phyloP scores from a whole-genome alignment of 2,797 vertebrate genomes.

The Mormyrops boulengeri region DNA sequence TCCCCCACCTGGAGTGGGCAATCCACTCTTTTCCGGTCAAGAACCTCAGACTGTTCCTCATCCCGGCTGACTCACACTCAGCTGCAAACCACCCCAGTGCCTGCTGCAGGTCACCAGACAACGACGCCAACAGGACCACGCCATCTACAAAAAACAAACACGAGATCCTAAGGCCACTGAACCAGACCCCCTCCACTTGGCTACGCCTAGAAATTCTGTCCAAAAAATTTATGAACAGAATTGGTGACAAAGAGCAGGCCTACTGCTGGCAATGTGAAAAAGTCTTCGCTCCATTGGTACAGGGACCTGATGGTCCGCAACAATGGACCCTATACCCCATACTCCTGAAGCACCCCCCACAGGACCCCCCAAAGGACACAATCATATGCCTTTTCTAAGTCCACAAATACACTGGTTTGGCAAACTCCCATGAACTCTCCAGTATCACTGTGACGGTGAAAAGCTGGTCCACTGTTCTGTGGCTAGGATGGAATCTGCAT shows the following conservation, averaged over 20 bases:
- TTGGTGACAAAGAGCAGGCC: neutral
- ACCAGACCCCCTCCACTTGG: neutral
- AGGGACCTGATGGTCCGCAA: neutral
- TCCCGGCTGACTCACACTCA: too few relatives aligned
- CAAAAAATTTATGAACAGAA: neutral
- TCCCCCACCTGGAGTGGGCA: too few relatives aligned
- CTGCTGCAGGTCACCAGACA: too few relatives aligned
- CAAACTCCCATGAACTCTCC: too few relatives aligned
- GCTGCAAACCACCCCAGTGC: too few relatives aligned
- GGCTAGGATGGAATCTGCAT: neutral
- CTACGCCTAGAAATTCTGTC: neutral
- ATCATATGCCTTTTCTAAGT: neutral
- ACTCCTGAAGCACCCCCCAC: neutral
- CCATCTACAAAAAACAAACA: too few relatives aligned
- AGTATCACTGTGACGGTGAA: neutral
- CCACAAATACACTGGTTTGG: neutral
- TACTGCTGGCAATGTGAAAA: neutral
- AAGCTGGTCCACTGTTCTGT: neutral
- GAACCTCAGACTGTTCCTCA: too few relatives aligned
- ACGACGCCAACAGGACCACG: too few relatives aligned
- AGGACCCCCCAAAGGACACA: neutral
- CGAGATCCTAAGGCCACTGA: neutral
- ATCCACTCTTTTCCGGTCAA: too few relatives aligned
- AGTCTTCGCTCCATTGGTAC: neutral
- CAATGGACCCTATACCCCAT: neutral